phyloP scores from a whole-genome alignment of 2,113 vertebrate genomes.

The Heteronetta atricapilla region DNA sequence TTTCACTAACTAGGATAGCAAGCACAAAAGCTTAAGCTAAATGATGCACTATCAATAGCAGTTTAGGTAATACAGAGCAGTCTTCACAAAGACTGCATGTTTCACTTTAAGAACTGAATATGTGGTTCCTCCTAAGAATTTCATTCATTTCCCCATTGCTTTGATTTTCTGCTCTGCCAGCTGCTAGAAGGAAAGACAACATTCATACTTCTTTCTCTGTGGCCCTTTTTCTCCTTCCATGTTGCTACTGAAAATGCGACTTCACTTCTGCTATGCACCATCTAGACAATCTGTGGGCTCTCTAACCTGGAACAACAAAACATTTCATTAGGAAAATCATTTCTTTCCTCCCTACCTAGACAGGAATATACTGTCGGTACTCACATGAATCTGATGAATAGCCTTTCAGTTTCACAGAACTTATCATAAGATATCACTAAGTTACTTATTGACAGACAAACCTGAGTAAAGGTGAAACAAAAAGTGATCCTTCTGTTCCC shows the following conservation, averaged over 20 bases:
- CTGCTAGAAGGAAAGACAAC: not conserved
- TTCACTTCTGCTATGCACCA: not conserved
- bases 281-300: not conserved
- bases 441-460: conserved; percentile 38
- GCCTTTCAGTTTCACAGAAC: not conserved
- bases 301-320: not conserved
- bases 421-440: not conserved
- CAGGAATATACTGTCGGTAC: not conserved
- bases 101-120: not conserved
- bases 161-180: not conserved
- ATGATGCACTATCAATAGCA: not conserved
- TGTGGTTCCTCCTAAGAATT: not conserved
- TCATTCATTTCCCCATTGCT: not conserved
- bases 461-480: not conserved
- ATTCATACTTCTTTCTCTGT: not conserved
- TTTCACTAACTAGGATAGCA: not conserved
- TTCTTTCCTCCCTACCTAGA: not conserved
- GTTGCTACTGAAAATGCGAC: not conserved
- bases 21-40: not conserved
- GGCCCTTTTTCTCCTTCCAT: not conserved
- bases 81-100: not conserved
- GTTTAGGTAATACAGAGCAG: not conserved
- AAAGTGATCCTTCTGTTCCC: not conserved
- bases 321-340: not conserved
- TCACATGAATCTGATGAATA: not conserved